Evolutionary conservation across 2,797 vertebrate species (phyloP), one percentile per base, ranked within the genome.

Genomic region (Chelon auratus): DNA sequence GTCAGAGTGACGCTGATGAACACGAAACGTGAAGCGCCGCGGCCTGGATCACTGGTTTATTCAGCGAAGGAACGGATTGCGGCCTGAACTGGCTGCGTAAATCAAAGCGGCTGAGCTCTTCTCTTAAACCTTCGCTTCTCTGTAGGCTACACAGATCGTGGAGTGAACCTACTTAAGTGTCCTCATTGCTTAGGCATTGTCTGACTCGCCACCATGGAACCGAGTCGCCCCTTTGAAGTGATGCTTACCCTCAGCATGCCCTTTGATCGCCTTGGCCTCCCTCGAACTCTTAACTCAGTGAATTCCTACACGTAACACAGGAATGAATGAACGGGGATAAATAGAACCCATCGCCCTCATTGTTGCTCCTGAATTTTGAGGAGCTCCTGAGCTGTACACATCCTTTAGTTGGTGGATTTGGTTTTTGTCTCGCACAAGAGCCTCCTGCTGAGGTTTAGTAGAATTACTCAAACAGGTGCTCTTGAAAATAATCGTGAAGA

Each of bases 251-350:
- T 67, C 65, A 12, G 43, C 12, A 45, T 69, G 58, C 64, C 72
- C 82, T 89, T 82, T 89, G 72, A 89, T 87, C 17, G 9, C 64
- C 64, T 68, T 26, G 62, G 48, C 75, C 89, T 72, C 73, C 60
- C 43, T 37, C 72, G 67, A 82, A 83, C 86, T 63, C 68, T 57
- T 2, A 8, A 67, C 33, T 57, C 69, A 43, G 30, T 50, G 62
- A 60, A 72, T 67, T 78, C 58, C 65, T 58, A n/a, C 63, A 70
- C 77, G 56, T 50, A 65, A 61, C 72, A 53, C 20, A 22, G 51
- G 42, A 76, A 55, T 81, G 66, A 81, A 77, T 81, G 70, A 55
- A 61, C 24, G 12, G 13, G 69, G 62, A 24, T 69, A 72, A 80
- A 77, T 61, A n/a, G 65, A 77, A 40, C 58, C 64, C 68, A 30